A percentile compares a stretch with the other conserved stretches of the same genome.
Conservation (phyloP, 2,888 invertebrate species). For the Tanypteryx hageni region DNA sequence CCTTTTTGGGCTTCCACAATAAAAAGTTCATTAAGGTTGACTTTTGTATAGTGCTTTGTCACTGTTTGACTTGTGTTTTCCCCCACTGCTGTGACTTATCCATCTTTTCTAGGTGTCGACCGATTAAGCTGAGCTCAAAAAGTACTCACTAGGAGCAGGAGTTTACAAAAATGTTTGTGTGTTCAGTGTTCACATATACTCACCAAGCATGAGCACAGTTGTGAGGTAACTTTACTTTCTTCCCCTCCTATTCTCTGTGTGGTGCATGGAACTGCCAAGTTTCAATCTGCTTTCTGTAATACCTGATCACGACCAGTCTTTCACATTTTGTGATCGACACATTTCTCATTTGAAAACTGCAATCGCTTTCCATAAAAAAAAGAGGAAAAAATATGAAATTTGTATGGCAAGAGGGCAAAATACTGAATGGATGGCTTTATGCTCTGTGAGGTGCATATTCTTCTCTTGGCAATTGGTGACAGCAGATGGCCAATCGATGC, state of each 20-base stretch:
- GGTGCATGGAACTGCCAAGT: constrained; percentile 58
- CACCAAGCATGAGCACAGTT: constrained; percentile 65
- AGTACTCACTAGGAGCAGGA: constrained; percentile 61
- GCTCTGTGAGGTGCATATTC: constrained; percentile 3
- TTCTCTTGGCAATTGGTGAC: neutral
- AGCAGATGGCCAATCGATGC: constrained; percentile 32
- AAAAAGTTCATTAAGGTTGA: neutral
- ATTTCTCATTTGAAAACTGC: constrained; percentile 14
- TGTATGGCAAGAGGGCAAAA: constrained; percentile 32
- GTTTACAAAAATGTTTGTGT: constrained; percentile 65
- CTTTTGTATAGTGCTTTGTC: constrained; percentile 29
- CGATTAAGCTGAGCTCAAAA: constrained; percentile 62
- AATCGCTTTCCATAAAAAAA: constrained; percentile 17
- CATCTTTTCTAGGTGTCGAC: constrained; percentile 63
- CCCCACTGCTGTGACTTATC: constrained; percentile 61
- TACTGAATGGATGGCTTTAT: neutral
- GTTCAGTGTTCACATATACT: constrained; percentile 66
- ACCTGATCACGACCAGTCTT: neutral
- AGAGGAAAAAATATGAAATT: neutral
- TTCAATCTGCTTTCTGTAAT: constrained; percentile 65
- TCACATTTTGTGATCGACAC: neutral
- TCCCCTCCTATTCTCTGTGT: constrained; percentile 68
- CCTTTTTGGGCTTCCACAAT: neutral
- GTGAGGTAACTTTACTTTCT: constrained; percentile 65
- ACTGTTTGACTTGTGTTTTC: constrained; percentile 35